Evolutionary conservation across 2,888 invertebrate species (phyloP), one percentile per base, ranked within the genome.

Genomic region (Lapara coniferarum): DNA sequence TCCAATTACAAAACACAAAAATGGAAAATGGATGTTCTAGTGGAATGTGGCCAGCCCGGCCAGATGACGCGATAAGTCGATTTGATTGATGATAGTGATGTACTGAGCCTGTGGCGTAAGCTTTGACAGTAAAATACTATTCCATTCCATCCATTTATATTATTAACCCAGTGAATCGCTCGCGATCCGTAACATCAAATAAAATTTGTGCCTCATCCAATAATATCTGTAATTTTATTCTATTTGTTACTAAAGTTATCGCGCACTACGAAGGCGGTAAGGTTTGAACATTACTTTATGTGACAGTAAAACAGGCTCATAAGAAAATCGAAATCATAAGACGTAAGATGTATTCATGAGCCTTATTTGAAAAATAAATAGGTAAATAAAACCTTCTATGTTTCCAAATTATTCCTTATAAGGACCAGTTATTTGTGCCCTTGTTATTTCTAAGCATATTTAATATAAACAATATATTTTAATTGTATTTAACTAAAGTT

Each of bases 11-110:
- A 13, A 46, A 37, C 63, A 37, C 37, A 37, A 3, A 63, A 63
- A 63, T 63, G 49, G 69, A 70, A 71, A 55, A 67, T 53, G 30
- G 52, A 56, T 69, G 58, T 55, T 67, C 66, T 67, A 52, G 49
- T 37, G 19, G 16, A 52, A 13, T 66, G 59, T 69, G 63, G 53
- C 44, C 73, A 70, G 74, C 71, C 68, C 69, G 67, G 73, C 59
- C 71, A 44, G 77, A 76, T 79, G 82, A 85, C 85, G 80, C 81
- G 86, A 84, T 87, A 88, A 89, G 86, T 85, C 88, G 81, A 78
- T 81, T 83, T 88, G 88, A 89, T 88, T 83, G 86, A 85, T 83
- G 81, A 82, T 80, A 78, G 76, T 75, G 77, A 81, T 78, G 79
- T 74, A 74, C 68, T 72, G 72, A 72, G 70, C 73, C 53, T 49